These are phyloP conservation scores for Marisa cornuarietis DNA, from an alignment of 1,140 invertebrate genomes.

Conservation along the genomic window DNA sequence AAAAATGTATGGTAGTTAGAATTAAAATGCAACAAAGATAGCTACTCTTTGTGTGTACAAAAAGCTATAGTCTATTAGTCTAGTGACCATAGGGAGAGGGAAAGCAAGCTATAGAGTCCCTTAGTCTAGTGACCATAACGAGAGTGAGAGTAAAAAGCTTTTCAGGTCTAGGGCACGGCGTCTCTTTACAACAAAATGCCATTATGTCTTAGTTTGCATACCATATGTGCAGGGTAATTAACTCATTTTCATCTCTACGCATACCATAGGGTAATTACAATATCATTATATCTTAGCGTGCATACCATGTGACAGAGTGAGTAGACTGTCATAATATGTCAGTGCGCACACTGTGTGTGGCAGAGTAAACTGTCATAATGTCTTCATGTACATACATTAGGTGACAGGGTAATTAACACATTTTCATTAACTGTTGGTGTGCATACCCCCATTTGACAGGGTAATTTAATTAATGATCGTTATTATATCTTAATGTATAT, in stretches of 20 bases:
- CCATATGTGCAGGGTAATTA: not conserved
- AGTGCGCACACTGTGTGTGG: not conserved
- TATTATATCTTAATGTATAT: no score
- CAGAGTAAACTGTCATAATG: not conserved
- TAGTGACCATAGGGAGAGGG: not conserved
- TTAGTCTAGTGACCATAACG: not conserved
- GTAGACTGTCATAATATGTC: not conserved
- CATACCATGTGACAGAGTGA: not conserved
- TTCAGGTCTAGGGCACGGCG: not conserved
- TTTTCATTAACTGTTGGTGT: not conserved
- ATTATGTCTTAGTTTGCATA: not conserved
- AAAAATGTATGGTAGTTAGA: no score
- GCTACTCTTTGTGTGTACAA: not conserved
- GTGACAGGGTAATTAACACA: not conserved
- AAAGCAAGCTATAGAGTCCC: no score
- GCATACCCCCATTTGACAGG: not conserved
- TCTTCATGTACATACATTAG: not conserved
- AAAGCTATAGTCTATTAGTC: not conserved
- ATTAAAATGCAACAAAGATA: not conserved
- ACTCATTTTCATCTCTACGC: no score
- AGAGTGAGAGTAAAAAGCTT: not conserved
- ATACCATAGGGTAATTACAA: not conserved
- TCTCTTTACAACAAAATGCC: not conserved
- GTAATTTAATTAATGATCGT: not conserved
- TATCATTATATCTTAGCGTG: not conserved